Conservation (phyloP, 2,797 vertebrate genomes). For the Lutjanus campechanus region DNA sequence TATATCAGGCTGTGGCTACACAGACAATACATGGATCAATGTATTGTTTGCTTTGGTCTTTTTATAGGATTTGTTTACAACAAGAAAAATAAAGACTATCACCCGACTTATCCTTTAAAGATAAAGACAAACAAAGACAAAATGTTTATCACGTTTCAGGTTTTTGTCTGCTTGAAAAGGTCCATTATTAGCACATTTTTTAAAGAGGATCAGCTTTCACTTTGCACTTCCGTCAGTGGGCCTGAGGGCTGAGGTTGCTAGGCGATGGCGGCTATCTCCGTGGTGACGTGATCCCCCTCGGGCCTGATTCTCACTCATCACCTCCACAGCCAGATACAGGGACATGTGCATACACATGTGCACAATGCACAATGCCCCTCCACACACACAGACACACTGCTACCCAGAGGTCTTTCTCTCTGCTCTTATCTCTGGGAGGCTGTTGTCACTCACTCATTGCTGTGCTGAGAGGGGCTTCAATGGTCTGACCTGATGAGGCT, state of each 20-base stretch:
- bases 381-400: constrained; percentile 39
- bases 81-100: constrained; percentile 1
- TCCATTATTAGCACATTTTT: constrained; percentile 68
- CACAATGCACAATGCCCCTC: constrained; percentile 33
- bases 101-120: constrained; percentile 14
- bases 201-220: constrained; percentile 79
- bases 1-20: background rate
- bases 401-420: constrained; percentile 70
- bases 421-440: constrained; percentile 79
- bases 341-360: constrained; percentile 42
- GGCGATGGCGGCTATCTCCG: constrained; percentile 80
- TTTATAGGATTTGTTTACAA: constrained; percentile 13
- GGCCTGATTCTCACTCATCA: constrained; percentile 84
- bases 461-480: constrained; percentile 77
- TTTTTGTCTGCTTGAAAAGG: constrained; percentile 66
- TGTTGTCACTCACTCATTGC: constrained; percentile 85
- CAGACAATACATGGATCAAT: background rate
- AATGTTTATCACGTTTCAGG: constrained; percentile 37
- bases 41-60: background rate
- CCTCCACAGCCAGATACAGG: constrained; percentile 63
- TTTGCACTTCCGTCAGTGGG: constrained; percentile 73
- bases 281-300: constrained; percentile 82
- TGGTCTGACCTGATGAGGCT: constrained; percentile 69
- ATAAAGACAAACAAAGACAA: constrained; percentile 32
- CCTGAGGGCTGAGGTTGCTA: constrained; percentile 82